Conservation (phyloP, 2,797 vertebrate species). For the Mormyrops attenuatus region DNA sequence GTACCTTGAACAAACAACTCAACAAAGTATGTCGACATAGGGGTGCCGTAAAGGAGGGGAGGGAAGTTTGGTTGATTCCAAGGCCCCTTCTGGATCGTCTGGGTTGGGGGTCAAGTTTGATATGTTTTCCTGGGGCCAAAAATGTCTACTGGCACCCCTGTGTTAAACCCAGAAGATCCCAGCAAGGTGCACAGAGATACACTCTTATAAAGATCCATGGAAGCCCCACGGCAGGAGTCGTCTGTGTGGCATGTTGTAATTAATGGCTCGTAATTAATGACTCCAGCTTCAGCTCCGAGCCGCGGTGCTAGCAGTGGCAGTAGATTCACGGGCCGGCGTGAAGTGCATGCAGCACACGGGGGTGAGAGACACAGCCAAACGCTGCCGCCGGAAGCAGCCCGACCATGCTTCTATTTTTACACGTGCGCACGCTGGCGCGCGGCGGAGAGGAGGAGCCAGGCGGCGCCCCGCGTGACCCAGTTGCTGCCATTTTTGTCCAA, state of each 20-base stretch:
- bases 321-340: background rate
- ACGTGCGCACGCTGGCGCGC: background rate
- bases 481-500: background rate
- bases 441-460: background rate
- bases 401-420: conserved; percentile 21
- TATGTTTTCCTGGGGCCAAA: background rate
- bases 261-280: background rate
- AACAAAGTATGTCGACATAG: background rate
- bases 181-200: background rate
- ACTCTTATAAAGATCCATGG: background rate
- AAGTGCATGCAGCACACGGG: background rate
- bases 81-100: background rate
- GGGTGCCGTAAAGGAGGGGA: background rate
- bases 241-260: background rate
- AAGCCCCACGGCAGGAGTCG: background rate
- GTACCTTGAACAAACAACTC: background rate
- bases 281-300: background rate
- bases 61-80: background rate
- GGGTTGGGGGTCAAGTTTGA: background rate
- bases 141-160: background rate
- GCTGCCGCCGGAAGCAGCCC: background rate
- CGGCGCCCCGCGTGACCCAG: background rate
- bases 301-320: background rate
- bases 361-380: background rate
- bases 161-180: background rate